Base-by-base conservation (phyloP, 2,113 vertebrate genomes). In the Engraulis encrasicolus region DNA sequence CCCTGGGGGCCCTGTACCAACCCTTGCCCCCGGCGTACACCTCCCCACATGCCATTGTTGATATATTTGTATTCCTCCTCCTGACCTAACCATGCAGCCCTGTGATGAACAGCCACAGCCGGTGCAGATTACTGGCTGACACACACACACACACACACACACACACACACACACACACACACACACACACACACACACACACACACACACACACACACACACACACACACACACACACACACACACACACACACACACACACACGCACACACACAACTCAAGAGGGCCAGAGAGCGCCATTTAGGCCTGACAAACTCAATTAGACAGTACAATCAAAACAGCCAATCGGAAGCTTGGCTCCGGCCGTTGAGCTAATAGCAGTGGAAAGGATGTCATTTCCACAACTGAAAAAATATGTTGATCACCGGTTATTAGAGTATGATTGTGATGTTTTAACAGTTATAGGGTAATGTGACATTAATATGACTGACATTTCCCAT, bases 41-140 rank as follows among this genome's bases (percentile, higher is more conserved):
- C 9, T 27, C 61, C 15, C 23, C 27, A 34, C 23, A 34, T 23
- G 15, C 27, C 61, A 71, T 23, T 1, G 2, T 3, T 17, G 27
- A 9, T 34, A 4, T 14, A 34, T 23, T 84, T 77, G 78, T 23
- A 61, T 85, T 87, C 37, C 82, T 87, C 37, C 82, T 66, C 82
- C 78, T 71, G 86, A 80, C 79, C 61, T 48, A 50, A 19, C 31
- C 77, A 66, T 66, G 27, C 34, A 52, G 34, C 79, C 15, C 45
- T 40, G 80, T 79, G 78, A 52, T 78, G 82, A 36, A 45, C 40
- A 45, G 45, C 36, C 71, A 71, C 58, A 79, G 78, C 79, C 84
- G 81, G 61, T 31, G 23, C 27, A 15, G 61, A 71, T 71, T 71
- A 34, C 61, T 71, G 61, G 27, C 11, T 6, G 6, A 58, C 49